phyloP scores from a whole-genome alignment of 2,888 invertebrate species.

The Margaritifera margaritifera region DNA sequence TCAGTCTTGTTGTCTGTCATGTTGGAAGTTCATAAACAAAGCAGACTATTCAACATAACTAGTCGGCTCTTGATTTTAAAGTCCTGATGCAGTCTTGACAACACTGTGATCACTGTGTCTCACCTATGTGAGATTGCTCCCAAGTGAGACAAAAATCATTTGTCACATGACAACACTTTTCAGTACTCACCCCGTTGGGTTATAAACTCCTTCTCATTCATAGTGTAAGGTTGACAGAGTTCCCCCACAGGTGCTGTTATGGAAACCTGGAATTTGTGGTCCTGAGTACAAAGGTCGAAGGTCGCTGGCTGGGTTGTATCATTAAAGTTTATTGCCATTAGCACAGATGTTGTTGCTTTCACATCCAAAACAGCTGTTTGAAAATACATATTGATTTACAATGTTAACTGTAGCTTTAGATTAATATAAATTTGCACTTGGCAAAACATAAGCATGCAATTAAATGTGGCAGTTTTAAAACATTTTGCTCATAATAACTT shows the following conservation, averaged over 20 bases:
- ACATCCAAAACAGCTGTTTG: constrained; percentile 76
- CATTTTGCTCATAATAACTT: too few relatives aligned
- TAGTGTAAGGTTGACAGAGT: constrained; percentile 85
- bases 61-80: too few relatives aligned
- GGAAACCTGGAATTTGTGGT: constrained; percentile 61
- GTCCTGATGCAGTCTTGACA: too few relatives aligned
- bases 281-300: constrained; percentile 80
- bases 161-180: neutral
- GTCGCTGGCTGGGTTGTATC: constrained; percentile 92
- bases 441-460: neutral
- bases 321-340: constrained; percentile 91
- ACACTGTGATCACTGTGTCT: too few relatives aligned
- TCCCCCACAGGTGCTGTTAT: constrained; percentile 91
- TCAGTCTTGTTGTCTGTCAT: too few relatives aligned
- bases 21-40: too few relatives aligned
- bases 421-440: neutral
- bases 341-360: constrained; percentile 79
- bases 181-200: constrained; percentile 64
- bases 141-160: neutral
- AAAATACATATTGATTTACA: too few relatives aligned
- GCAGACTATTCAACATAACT: too few relatives aligned
- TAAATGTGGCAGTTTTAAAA: too few relatives aligned
- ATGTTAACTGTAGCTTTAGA: neutral
- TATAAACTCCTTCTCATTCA: constrained; percentile 81
- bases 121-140: too few relatives aligned